Percentiles rank a stretch among this genome's conserved stretches.
These are phyloP conservation scores for Netelia virgata DNA, from an alignment of 2,888 invertebrate genomes.

Conservation along the genomic window DNA sequence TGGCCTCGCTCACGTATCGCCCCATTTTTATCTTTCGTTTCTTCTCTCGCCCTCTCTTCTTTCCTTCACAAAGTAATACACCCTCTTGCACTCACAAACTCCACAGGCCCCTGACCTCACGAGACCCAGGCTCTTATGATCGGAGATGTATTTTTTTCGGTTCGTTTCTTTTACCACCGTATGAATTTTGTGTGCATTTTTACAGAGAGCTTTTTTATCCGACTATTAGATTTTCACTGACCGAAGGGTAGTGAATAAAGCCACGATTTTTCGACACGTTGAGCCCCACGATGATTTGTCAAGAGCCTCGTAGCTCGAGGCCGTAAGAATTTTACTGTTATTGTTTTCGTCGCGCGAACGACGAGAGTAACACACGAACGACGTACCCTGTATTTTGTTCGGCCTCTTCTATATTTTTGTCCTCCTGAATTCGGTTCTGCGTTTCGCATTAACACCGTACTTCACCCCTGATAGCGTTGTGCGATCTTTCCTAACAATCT, in stretches of 20 bases:
- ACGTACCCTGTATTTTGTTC: not conserved
- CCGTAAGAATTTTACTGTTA: not conserved
- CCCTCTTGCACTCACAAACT: slow-evolving; percentile 25
- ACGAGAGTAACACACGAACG: not conserved
- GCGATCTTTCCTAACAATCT: slow-evolving; percentile 33
- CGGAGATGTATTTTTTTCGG: not conserved
- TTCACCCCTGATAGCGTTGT: not conserved
- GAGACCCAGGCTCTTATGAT: too few species aligned
- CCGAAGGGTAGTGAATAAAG: not conserved
- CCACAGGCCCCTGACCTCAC: slow-evolving; percentile 16
- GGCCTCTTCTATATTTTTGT: not conserved
- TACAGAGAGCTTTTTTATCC: not conserved
- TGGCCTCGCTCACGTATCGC: slow-evolving; percentile 78
- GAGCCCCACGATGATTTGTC: not conserved
- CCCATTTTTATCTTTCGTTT: slow-evolving; percentile 77
- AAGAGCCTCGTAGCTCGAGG: not conserved
- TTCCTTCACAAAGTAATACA: slow-evolving; percentile 8
- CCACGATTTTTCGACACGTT: not conserved
- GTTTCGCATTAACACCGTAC: not conserved
- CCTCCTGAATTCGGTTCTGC: not conserved
- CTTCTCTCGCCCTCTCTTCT: slow-evolving; percentile 24
- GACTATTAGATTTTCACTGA: not conserved
- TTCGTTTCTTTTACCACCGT: slow-evolving; percentile 7
- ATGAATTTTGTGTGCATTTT: not conserved
- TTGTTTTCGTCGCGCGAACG: not conserved